These are phyloP conservation scores for Gambusia affinis DNA, from an alignment of 2,113 vertebrate genomes.

Conservation along the genomic window DNA sequence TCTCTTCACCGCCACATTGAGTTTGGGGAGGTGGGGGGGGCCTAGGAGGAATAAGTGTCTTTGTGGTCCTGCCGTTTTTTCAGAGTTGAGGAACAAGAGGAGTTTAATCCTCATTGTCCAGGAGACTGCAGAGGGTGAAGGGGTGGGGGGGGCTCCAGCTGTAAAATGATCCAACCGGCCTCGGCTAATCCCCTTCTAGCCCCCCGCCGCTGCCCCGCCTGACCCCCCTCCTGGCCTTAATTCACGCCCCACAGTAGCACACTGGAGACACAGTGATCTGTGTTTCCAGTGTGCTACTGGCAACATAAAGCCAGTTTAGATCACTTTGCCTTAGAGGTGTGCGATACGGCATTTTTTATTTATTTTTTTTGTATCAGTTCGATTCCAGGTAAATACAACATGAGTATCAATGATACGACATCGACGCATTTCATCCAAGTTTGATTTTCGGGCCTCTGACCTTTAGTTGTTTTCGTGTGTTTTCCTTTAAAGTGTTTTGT, in stretches of 20 bases:
- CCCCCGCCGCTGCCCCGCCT: conserved; percentile 64
- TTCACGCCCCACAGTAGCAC: conserved; percentile 51
- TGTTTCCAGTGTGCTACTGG: background rate
- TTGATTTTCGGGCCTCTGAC: too few species aligned
- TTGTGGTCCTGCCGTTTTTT: conserved; percentile 78
- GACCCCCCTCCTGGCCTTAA: conserved; percentile 63
- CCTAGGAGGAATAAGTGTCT: conserved; percentile 78
- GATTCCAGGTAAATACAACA: too few species aligned
- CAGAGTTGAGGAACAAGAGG: conserved; percentile 83
- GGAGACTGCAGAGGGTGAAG: conserved; percentile 74
- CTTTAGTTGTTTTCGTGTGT: too few species aligned
- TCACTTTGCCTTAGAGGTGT: background rate
- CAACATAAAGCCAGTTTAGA: background rate
- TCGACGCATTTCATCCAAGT: too few species aligned
- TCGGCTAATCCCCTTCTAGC: conserved; percentile 73
- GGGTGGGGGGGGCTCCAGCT: conserved; percentile 75
- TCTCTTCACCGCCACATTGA: conserved; percentile 59
- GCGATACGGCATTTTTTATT: too few species aligned
- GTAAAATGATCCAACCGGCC: conserved; percentile 84
- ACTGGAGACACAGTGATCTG: conserved; percentile 9
- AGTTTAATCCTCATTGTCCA: conserved; percentile 85
- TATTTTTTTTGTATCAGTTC: too few species aligned
- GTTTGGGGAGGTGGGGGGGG: conserved; percentile 17
- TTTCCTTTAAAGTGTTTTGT: too few species aligned
- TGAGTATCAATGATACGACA: too few species aligned